Conservation (phyloP, 2,888 invertebrate genomes). For the Creontiades dilutus region DNA sequence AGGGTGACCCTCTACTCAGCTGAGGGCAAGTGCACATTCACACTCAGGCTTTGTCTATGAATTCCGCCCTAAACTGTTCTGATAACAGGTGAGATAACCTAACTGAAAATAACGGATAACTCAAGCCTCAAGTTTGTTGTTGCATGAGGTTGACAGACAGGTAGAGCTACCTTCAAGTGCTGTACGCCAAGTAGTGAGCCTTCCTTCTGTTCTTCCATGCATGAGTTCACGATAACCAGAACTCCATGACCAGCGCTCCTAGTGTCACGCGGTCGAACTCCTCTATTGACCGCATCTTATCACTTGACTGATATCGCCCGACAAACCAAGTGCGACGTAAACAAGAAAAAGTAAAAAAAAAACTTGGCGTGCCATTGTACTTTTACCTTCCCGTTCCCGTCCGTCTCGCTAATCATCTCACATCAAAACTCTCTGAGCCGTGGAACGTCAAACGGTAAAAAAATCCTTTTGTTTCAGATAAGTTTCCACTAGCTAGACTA, state of each 20-base stretch:
- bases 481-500: background rate
- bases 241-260: background rate
- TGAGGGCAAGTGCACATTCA: too few species aligned
- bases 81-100: too few species aligned
- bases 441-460: conserved; percentile 15
- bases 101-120: too few species aligned
- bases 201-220: too few species aligned
- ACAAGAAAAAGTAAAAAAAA: conserved; percentile 32
- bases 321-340: conserved; percentile 23
- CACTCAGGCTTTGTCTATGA: too few species aligned
- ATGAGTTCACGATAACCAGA: too few species aligned
- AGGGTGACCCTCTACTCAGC: too few species aligned
- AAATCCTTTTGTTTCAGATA: conserved; percentile 13
- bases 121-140: too few species aligned
- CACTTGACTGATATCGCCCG: background rate
- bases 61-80: too few species aligned
- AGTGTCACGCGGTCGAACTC: background rate
- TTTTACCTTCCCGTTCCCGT: conserved; percentile 28
- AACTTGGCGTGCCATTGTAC: background rate
- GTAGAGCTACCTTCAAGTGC: too few species aligned
- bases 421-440: conserved; percentile 24
- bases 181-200: too few species aligned
- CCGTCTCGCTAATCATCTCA: conserved; percentile 35
- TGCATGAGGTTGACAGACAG: too few species aligned
- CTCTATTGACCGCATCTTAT: conserved; percentile 12